Conservation (phyloP, 2,888 invertebrate species). For the Sphaeridia pumilis region DNA sequence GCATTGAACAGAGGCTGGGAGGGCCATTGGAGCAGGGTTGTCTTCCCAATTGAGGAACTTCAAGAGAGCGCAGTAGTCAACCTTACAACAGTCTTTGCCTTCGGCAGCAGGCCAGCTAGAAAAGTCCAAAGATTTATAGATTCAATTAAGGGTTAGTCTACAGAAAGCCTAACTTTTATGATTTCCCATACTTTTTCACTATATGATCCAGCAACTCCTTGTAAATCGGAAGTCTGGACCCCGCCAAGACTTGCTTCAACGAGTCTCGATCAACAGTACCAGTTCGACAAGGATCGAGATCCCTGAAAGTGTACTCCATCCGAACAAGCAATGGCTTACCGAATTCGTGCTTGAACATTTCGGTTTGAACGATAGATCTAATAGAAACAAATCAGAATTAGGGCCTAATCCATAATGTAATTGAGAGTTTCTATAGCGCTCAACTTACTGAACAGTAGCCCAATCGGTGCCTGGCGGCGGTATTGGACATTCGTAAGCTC, state of each 20-base stretch:
- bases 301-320: slow-evolving; percentile 47
- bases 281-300: slow-evolving; percentile 47
- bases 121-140: background rate
- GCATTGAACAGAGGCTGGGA: slow-evolving; percentile 44
- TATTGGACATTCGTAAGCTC: slow-evolving; percentile 54
- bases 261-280: slow-evolving; percentile 50
- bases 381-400: slow-evolving; percentile 6
- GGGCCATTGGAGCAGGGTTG: slow-evolving; percentile 44
- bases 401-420: background rate
- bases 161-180: background rate
- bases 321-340: slow-evolving; percentile 26
- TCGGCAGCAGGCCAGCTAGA: slow-evolving; percentile 27
- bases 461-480: slow-evolving; percentile 29
- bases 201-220: slow-evolving; percentile 56
- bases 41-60: slow-evolving; percentile 57
- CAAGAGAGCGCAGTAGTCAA: slow-evolving; percentile 57
- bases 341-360: slow-evolving; percentile 49
- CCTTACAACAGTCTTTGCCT: slow-evolving; percentile 23
- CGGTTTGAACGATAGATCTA: slow-evolving; percentile 58
- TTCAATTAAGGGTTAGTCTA: background rate
- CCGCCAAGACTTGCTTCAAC: slow-evolving; percentile 54
- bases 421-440: background rate
- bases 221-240: slow-evolving; percentile 57
- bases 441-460: slow-evolving; percentile 28
- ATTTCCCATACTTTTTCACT: slow-evolving; percentile 50